Base-by-base conservation (phyloP, 2,888 invertebrate species). In the Hydrotaea diabolus region DNA sequence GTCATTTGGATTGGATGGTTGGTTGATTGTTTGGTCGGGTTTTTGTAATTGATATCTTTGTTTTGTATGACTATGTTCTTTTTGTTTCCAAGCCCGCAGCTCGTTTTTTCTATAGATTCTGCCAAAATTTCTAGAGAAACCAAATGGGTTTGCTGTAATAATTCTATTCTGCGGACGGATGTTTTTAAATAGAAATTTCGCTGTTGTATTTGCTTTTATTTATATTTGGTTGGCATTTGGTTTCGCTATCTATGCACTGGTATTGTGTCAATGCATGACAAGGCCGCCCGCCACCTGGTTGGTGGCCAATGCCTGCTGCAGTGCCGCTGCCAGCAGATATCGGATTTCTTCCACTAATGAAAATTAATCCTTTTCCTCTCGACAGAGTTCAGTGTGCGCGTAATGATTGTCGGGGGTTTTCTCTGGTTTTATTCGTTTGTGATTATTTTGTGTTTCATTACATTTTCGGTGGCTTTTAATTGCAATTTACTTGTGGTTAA, bases 221-320 rank as follows among this genome's bases (percentile, higher is more conserved):
- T 57, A 55, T 73, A 69, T 77, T 57, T 66, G 49, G 57, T 73
- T 31, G 31, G 31, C 31, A 31, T 31, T 77, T 66, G 11, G 21
- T 43, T 53, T 74, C 71, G 13, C 66, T 79, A 64, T 46, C 69
- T 39, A 71, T 7, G 36, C 69, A 64, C 9, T 62, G 23, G 57
- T 71, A 21, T 73, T 66, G 74, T 72, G 39, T 74, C 57, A 53
- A 66, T 80, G 49, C 80, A 64, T 75, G 75, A 75, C 81, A 81
- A 84, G 78, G 84, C 77, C 84, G 31, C 31, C 77, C 84, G 31
- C 31, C 31, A 84, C 84, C 84, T 74, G 78, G 84, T 66, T 74
- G 75, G 81, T 66, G 78, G 72, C 78, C 84, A 75, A n/a, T n/a
- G n/a, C n/a, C n/a, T n/a, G n/a, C n/a, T n/a, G n/a, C n/a, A n/a